Conservation (phyloP, 2,888 invertebrate genomes). For the Balanococcus diminutus region DNA sequence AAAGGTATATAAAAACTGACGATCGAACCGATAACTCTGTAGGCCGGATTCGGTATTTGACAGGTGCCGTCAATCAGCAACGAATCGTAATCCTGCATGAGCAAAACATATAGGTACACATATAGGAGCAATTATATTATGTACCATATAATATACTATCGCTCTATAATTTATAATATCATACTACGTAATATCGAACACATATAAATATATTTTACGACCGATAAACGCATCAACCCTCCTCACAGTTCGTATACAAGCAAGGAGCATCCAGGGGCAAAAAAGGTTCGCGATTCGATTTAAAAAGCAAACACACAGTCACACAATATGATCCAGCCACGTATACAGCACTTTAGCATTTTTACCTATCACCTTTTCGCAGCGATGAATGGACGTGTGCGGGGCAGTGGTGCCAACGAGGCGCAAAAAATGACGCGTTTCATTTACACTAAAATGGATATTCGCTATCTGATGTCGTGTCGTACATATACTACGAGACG, state of each 20-base stretch:
- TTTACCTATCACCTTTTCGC: not conserved
- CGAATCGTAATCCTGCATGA: slow-evolving; percentile 76
- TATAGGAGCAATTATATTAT: not conserved
- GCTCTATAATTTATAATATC: not conserved
- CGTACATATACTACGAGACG: not conserved
- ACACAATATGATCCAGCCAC: no score
- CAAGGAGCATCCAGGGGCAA: not conserved
- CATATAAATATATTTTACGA: not conserved
- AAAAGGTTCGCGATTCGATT: not conserved
- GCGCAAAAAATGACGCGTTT: slow-evolving; percentile 22
- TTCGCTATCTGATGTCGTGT: not conserved
- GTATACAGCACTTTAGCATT: not conserved
- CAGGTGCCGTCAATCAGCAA: slow-evolving; percentile 83
- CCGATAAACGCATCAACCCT: no score
- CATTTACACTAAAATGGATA: slow-evolving; percentile 12
- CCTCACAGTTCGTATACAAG: no score
- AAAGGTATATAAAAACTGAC: slow-evolving; percentile 96
- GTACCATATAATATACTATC: no score
- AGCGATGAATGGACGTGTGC: no score
- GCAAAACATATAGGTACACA: not conserved
- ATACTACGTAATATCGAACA: not conserved
- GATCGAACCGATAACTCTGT: slow-evolving; percentile 91
- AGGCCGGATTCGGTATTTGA: slow-evolving; percentile 85
- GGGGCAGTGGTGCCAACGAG: not conserved
- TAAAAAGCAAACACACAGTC: not conserved